Conservation (phyloP, 2,797 vertebrate species). For the Pantherophis alleghaniensis region DNA sequence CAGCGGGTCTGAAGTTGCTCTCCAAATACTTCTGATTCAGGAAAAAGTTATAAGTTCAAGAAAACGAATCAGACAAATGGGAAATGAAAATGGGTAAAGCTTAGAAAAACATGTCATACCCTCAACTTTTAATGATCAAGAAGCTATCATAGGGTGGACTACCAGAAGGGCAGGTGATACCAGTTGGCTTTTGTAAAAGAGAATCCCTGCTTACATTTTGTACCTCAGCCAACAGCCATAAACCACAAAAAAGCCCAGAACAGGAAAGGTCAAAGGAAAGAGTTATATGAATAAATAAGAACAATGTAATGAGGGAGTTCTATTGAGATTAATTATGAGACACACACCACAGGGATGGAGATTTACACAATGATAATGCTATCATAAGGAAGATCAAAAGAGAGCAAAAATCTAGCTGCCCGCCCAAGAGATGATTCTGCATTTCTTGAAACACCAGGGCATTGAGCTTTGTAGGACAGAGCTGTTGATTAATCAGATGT, state of each 20-base stretch:
- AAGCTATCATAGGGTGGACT: not conserved
- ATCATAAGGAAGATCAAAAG: constrained; percentile 47
- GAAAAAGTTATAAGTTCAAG: not conserved
- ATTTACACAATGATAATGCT: constrained; percentile 42
- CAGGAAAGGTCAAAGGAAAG: not conserved
- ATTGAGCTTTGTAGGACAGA: not conserved
- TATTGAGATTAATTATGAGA: constrained; percentile 40
- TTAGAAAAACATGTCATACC: not conserved
- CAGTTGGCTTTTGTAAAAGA: constrained; percentile 1
- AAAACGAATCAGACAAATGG: not conserved
- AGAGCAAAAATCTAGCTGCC: constrained; percentile 41
- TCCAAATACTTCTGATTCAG: not conserved
- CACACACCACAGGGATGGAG: constrained; percentile 26
- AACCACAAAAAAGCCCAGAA: not conserved
- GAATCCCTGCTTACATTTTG: not conserved
- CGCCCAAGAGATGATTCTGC: constrained; percentile 54
- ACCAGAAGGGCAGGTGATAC: not conserved
- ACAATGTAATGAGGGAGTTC: constrained; percentile 2
- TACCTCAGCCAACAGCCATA: not conserved
- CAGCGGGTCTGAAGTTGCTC: not conserved
- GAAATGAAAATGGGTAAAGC: not conserved
- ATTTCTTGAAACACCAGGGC: constrained; percentile 22
- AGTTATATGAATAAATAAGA: not conserved
- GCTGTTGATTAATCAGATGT: constrained; percentile 55
- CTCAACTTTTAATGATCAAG: not conserved